A percentile compares a stretch with the other conserved stretches of the same genome.
These are phyloP conservation scores for Lasioglossum calceatum DNA, from an alignment of 2,888 invertebrate genomes.

Conservation along the genomic window DNA sequence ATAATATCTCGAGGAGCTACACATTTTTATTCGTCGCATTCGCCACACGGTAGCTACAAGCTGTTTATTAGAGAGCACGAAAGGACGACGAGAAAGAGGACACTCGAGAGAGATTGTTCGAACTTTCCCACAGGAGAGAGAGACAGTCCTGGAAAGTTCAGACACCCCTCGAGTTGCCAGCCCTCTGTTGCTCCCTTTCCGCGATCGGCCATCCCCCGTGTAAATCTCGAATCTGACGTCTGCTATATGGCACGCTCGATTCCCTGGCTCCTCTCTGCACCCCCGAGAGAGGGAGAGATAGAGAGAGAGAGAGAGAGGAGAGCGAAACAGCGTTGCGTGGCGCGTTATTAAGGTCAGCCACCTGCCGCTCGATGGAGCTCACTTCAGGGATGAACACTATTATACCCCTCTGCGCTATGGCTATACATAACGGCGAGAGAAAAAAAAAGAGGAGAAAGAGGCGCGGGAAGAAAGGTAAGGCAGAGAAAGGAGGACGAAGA, in stretches of 20 bases:
- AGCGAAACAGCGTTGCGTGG: conserved; percentile 66
- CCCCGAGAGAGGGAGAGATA: background rate
- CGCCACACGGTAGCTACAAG: conserved; percentile 22
- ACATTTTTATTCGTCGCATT: conserved; percentile 36
- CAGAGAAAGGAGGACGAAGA: conserved; percentile 47
- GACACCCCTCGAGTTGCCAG: conserved; percentile 19
- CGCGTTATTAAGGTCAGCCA: conserved; percentile 84
- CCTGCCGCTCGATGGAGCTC: conserved; percentile 84
- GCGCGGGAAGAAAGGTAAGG: conserved; percentile 63
- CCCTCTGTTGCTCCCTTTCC: conserved; percentile 33
- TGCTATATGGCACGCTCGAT: conserved; percentile 56
- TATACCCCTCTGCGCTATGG: conserved; percentile 76
- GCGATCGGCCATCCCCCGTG: conserved; percentile 29
- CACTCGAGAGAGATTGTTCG: conserved; percentile 34
- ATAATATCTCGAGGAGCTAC: conserved; percentile 6
- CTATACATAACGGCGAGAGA: conserved; percentile 59
- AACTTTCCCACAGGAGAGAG: conserved; percentile 65
- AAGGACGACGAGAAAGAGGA: background rate
- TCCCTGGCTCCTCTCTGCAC: conserved; percentile 25
- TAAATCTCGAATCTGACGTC: conserved; percentile 62
- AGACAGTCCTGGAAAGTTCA: conserved; percentile 35
- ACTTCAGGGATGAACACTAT: conserved; percentile 83
- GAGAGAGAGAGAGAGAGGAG: background rate
- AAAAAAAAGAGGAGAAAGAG: conserved; percentile 63
- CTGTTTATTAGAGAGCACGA: conserved; percentile 53